These are phyloP conservation scores for Caenorhabditis latens DNA, from an alignment of 1,140 invertebrate species.

Conservation along the genomic window DNA sequence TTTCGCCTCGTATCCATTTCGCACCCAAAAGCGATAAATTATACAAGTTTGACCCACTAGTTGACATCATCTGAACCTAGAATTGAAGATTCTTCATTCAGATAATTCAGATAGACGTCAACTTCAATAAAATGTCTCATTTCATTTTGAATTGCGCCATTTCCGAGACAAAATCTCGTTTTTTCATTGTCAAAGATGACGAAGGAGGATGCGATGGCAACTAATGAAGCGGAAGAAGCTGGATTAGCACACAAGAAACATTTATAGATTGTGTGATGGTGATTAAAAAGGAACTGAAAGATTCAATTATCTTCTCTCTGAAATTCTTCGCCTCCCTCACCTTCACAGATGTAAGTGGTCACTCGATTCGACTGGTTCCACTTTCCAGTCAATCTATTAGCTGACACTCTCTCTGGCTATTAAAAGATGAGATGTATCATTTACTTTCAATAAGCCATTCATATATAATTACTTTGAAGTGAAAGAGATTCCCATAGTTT, in stretches of 20 bases:
- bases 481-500: background rate
- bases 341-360: slow-evolving; percentile 2
- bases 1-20: background rate
- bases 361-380: slow-evolving; percentile 5
- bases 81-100: background rate
- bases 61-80: slow-evolving; percentile 21
- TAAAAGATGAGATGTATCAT: slow-evolving; percentile 9
- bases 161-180: slow-evolving; percentile 33
- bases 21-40: background rate
- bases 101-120: background rate
- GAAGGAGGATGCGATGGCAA: slow-evolving; percentile 2
- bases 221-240: slow-evolving; percentile 46
- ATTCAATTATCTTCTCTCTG: background rate
- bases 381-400: background rate
- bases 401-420: background rate
- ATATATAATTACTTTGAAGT: slow-evolving; percentile 16
- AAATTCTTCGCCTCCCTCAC: background rate
- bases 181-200: slow-evolving; percentile 29
- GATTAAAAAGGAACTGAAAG: background rate
- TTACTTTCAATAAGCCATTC: slow-evolving; percentile 43
- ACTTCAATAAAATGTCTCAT: slow-evolving; percentile 20
- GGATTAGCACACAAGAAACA: slow-evolving; percentile 21
- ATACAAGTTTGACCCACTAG: slow-evolving; percentile 22
- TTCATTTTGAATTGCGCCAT: slow-evolving; percentile 46
- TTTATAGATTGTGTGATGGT: background rate